Evolutionary conservation across 2,113 vertebrate species (phyloP), one percentile per base, ranked within the genome.

Genomic region (Prietella phreatophila): DNA sequence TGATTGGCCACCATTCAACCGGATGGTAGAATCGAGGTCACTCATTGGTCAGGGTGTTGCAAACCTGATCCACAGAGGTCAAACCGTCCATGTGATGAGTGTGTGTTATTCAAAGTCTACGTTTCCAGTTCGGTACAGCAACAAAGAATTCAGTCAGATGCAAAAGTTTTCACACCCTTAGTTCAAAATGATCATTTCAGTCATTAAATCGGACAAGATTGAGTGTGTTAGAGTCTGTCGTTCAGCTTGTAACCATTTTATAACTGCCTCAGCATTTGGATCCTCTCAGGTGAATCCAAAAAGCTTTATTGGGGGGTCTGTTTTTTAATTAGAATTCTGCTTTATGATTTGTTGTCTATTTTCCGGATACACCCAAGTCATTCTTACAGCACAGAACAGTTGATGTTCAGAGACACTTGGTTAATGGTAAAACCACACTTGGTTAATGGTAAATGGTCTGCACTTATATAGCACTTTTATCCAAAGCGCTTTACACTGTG

Each of bases 1-100:
- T 79, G 85, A 89, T 89, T 87, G 88, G 90, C 30, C 60, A 56
- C 19, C 60, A 17, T 11, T 82, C 78, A 61, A 19, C 27, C 78
- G 82, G 25, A 67, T 50, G 27, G 27, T 14, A 58, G 75, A 50
- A 61, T 79, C 14, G 61, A 87, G 69, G 56, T 78, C 85, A 71
- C 39, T 76, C 30, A 89, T 83, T 87, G 71, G 88, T 63, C 22
- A 6, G 55, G 4, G 33, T 11, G 11, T 47, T 50, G n/a, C 63
- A 85, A 85, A 85, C 13, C 19, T 82, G 33, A 7, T 27, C 22
- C 19, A 17, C 56, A 82, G 80, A 61, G 88, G 87, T 85, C 83
- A 85, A 36, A 60, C 22, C 25, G 61, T 85, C 80, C 33, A 17
- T 82, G 55, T 80, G 27, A 42, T 47, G 39, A 42, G 47, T 19